phyloP scores from a whole-genome alignment of 1,140 invertebrate genomes.

The Cryptotermes secundus region DNA sequence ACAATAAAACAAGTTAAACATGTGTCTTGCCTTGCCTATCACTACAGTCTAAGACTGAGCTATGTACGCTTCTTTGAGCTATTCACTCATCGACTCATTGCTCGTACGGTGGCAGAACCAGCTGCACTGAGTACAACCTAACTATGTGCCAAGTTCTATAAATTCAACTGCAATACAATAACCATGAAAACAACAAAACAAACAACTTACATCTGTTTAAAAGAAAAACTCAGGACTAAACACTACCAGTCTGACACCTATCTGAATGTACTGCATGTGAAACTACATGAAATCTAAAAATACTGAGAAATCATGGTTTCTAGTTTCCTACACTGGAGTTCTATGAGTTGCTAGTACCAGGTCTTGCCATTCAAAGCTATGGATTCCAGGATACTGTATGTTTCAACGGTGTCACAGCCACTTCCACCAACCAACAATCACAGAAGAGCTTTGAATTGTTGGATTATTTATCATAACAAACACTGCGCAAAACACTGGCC shows the following conservation, averaged over 20 bases:
- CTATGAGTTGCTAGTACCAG: not conserved
- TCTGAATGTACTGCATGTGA: not conserved
- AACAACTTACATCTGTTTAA: not conserved
- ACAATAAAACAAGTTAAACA: not conserved
- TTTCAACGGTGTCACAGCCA: constrained; percentile 3
- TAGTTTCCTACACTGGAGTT: not conserved
- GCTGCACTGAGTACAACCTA: not conserved
- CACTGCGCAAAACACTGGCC: not conserved
- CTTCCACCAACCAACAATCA: not conserved
- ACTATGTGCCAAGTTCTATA: not conserved
- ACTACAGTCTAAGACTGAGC: not conserved
- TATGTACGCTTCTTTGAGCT: not conserved
- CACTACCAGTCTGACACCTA: not conserved
- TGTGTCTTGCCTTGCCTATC: not conserved
- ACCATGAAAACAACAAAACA: not conserved
- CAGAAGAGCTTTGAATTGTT: not conserved
- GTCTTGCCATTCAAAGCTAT: not conserved
- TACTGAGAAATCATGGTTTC: not conserved
- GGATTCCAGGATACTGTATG: not conserved
- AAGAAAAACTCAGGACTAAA: not conserved
- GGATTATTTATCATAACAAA: not conserved
- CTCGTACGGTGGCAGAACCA: not conserved
- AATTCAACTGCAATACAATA: not conserved
- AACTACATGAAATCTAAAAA: not conserved
- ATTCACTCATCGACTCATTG: not conserved